Conservation (phyloP, 2,888 invertebrate species). For the Dasypogon diadema region DNA sequence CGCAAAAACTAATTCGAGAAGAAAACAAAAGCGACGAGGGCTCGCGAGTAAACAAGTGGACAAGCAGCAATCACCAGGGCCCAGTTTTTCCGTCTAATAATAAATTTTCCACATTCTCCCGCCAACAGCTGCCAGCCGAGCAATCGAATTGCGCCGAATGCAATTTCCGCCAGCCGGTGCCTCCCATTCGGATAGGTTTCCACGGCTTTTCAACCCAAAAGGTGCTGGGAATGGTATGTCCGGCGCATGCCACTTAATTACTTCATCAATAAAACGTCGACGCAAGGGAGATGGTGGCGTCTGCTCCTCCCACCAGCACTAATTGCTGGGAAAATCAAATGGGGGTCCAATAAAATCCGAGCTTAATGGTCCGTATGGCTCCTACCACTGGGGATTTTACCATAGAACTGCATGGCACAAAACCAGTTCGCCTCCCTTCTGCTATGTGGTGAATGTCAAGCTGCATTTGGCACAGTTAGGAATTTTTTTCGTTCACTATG, state of each 20-base stretch:
- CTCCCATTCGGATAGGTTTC: slow-evolving; percentile 8
- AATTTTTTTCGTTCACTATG: not conserved
- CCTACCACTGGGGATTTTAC: not conserved
- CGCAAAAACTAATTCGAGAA: not conserved
- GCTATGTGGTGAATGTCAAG: not conserved
- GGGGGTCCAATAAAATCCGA: slow-evolving; percentile 7
- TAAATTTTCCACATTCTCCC: not conserved
- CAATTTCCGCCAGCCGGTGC: not conserved
- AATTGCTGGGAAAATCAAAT: slow-evolving; percentile 20
- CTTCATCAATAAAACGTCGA: not conserved
- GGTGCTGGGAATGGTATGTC: not conserved
- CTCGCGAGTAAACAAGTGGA: slow-evolving; percentile 3
- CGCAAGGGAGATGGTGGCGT: not conserved
- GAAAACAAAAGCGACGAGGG: slow-evolving; percentile 6
- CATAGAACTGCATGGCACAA: too few relatives aligned
- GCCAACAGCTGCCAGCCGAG: not conserved
- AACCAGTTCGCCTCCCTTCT: not conserved
- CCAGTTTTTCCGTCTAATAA: not conserved
- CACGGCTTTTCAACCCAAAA: not conserved
- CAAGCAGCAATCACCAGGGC: not conserved
- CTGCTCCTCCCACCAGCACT: slow-evolving; percentile 26
- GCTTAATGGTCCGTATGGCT: not conserved
- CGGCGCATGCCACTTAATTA: slow-evolving; percentile 15
- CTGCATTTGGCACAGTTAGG: slow-evolving; percentile 9
- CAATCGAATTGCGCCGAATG: slow-evolving; percentile 4